Evolutionary conservation across 2,113 vertebrate genomes (phyloP), one percentile per base, ranked within the genome.

Genomic region (Ameiurus melas): DNA sequence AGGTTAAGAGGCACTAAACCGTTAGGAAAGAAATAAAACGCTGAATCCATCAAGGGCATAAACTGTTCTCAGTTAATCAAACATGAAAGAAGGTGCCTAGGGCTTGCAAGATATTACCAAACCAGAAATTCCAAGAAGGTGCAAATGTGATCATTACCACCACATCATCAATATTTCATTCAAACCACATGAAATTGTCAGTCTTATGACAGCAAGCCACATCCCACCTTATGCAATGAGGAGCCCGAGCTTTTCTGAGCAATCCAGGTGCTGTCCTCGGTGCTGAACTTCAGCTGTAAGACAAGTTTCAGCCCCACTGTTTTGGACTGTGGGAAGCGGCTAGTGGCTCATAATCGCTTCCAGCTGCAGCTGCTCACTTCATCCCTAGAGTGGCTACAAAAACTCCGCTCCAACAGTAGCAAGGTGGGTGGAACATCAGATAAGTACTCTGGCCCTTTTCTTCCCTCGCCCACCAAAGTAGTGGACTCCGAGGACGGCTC

Each of bases 311-410:
- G 68, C 84, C 33, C 33, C 13, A 36, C 6, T 33, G 66, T 55
- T 55, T 55, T 71, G 47, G 68, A 73, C 30, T 39, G 30, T 14
- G 36, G 84, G 10, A 71, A 73, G 60, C n/a, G 4, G 62, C 62
- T 51, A 17, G 33, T 2, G 36, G 20, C 3, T 47, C 17, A 66
- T 47, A 68, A 84, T 53, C 83, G 8, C 83, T 84, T 51, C 62
- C 83, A 84, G 62, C 83, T 84, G 60, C 60, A 84, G 58, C 82
- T 66, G 64, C 68, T 85, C 84, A 58, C 20, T 73, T 27, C 68
- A 66, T 55, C 30, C 17, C 47, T 70, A 70, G 64, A 71, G 66
- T 51, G 47, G 51, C 64, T 85, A 62, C 82, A 83, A 64, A 83
- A 64, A 6, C 33, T 64, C 36, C 13, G 12, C 39, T 66, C 25